Evolutionary conservation across 2,888 invertebrate genomes (phyloP).

Genomic region (Agonopterix subpropinquella): DNA sequence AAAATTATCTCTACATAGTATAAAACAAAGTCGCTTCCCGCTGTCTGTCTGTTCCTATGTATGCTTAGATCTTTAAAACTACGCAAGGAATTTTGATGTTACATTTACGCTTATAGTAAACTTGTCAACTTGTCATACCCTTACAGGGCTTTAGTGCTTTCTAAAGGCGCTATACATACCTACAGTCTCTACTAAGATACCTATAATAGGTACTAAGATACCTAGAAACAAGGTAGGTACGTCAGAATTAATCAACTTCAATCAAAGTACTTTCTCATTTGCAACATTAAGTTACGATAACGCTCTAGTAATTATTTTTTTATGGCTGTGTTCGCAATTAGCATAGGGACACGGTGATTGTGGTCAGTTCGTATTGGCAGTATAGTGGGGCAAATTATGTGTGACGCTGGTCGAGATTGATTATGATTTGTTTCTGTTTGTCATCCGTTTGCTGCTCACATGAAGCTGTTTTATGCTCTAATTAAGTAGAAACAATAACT

Average conservation of each 20-base stretch:
- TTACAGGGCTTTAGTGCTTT: background rate
- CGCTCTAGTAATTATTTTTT: slow-evolving; percentile 66
- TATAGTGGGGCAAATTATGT: slow-evolving; percentile 43
- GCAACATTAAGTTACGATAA: slow-evolving; percentile 46
- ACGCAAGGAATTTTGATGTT: no score
- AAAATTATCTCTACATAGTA: no score
- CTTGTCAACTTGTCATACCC: background rate
- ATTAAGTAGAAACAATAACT: no score
- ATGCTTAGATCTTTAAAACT: no score
- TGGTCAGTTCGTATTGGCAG: slow-evolving; percentile 7
- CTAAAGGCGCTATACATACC: no score
- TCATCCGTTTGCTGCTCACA: no score
- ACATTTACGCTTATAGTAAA: background rate
- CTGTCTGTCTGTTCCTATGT: no score
- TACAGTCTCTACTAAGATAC: no score
- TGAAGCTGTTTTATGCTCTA: no score
- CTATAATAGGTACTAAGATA: background rate
- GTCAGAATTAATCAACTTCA: slow-evolving; percentile 40
- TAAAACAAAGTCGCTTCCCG: no score
- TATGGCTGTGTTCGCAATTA: slow-evolving; percentile 60
- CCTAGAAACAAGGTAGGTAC: background rate
- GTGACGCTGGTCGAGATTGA: slow-evolving; percentile 40
- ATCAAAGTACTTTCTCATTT: slow-evolving; percentile 28
- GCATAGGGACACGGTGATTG: slow-evolving; percentile 39
- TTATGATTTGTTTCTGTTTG: slow-evolving; percentile 16